Conservation (phyloP, 2,888 invertebrate species). For the Drosophila testacea region DNA sequence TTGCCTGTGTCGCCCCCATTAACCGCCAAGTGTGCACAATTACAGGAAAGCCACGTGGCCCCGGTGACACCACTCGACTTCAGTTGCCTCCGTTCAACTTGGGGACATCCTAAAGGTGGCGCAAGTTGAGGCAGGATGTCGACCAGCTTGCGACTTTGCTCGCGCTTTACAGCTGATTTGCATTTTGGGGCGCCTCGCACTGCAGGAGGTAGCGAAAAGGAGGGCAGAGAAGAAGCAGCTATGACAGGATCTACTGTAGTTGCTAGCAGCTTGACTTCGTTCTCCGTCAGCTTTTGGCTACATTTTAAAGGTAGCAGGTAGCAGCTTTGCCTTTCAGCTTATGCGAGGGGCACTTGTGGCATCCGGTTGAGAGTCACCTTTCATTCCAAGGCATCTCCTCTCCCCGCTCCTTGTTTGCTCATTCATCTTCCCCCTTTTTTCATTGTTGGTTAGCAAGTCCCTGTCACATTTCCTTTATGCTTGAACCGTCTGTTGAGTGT, state of each 20-base stretch:
- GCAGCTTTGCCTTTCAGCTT: conserved; percentile 45
- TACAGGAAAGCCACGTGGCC: conserved; percentile 58
- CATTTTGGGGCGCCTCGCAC: conserved; percentile 67
- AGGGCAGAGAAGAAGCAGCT: conserved; percentile 5
- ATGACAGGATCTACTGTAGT: conserved; percentile 23
- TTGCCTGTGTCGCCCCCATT: conserved; percentile 79
- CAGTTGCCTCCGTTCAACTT: conserved; percentile 2
- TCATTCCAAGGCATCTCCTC: background rate
- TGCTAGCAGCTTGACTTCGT: conserved; percentile 51
- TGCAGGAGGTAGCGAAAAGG: conserved; percentile 60
- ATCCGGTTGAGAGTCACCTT: conserved; percentile 58
- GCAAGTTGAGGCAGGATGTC: conserved; percentile 36
- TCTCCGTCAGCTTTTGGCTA: conserved; percentile 36
- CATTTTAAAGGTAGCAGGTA: conserved; percentile 47
- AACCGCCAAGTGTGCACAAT: conserved; percentile 77
- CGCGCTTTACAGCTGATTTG: conserved; percentile 76
- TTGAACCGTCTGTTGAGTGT: conserved; percentile 76
- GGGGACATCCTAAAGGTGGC: conserved; percentile 10
- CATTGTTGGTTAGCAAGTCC: conserved; percentile 15
- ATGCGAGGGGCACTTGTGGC: conserved; percentile 74
- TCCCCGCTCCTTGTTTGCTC: background rate
- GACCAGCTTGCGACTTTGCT: conserved; percentile 36
- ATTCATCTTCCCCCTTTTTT: conserved; percentile 7
- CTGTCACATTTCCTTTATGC: conserved; percentile 78
- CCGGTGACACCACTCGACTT: conserved; percentile 24